A percentile compares a stretch with the other conserved stretches of the same genome.
Conservation (phyloP, 2,888 invertebrate species). For the Hyalella azteca region DNA sequence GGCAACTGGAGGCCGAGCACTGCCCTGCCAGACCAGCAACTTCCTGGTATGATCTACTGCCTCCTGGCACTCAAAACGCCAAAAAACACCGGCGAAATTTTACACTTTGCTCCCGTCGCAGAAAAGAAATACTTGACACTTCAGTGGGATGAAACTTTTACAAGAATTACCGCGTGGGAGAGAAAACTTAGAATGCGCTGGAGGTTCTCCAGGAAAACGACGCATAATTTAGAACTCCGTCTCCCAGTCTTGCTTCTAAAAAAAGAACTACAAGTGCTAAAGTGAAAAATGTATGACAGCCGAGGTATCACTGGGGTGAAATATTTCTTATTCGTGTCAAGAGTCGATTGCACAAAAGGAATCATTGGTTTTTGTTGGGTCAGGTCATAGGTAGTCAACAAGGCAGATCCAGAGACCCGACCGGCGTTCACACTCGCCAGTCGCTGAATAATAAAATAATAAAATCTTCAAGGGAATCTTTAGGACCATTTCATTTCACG, state of each 20-base stretch:
- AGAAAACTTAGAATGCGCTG: neutral
- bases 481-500: no score
- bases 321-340: neutral
- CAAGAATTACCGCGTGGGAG: neutral
- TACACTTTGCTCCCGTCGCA: neutral
- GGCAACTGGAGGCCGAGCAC: neutral
- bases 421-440: no score
- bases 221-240: neutral
- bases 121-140: slow-evolving; percentile 1
- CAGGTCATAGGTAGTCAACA: no score
- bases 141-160: neutral
- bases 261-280: neutral
- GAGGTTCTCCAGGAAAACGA: neutral
- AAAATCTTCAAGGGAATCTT: no score
- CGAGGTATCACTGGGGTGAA: neutral
- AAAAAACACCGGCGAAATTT: neutral
- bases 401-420: no score
- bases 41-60: neutral
- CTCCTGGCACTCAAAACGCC: neutral
- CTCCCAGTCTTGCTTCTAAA: neutral
- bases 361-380: no score
- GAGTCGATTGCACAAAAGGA: no score
- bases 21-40: neutral
- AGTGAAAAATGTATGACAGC: neutral
- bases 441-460: no score